Evolutionary conservation across 2,113 vertebrate species (phyloP).

Genomic region (Thymallus thymallus): DNA sequence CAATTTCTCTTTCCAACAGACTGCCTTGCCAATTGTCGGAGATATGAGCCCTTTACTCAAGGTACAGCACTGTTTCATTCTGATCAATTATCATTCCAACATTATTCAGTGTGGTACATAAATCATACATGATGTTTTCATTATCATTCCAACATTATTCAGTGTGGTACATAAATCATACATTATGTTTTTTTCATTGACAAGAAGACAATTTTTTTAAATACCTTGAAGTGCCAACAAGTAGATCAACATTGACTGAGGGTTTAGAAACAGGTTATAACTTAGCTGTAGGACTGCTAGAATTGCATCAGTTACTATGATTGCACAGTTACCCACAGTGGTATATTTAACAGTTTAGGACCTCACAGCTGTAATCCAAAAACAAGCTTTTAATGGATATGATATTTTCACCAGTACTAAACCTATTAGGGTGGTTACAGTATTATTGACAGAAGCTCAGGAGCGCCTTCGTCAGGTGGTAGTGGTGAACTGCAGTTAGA

Average conservation of each 20-base stretch:
- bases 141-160: too few species aligned
- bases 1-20: slow-evolving; percentile 67
- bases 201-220: too few species aligned
- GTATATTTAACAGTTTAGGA: not conserved
- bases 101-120: too few species aligned
- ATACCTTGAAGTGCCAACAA: too few species aligned
- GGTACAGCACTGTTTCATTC: slow-evolving; percentile 71
- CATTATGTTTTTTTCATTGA: too few species aligned
- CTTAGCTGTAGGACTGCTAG: not conserved
- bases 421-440: not conserved
- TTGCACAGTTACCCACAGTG: not conserved
- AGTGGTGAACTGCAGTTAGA: not conserved
- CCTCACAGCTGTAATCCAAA: not conserved
- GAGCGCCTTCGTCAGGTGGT: slow-evolving; percentile 31
- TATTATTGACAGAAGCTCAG: slow-evolving; percentile 15
- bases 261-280: not conserved
- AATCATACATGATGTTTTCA: too few species aligned
- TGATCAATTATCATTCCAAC: too few species aligned
- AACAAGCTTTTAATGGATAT: not conserved
- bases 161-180: too few species aligned
- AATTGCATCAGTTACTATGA: too few species aligned
- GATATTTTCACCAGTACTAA: too few species aligned
- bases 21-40: slow-evolving; percentile 91
- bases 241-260: not conserved
- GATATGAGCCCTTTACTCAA: slow-evolving; percentile 88